Base-by-base conservation (phyloP, 2,797 vertebrate genomes). In the Pempheris klunzingeri region DNA sequence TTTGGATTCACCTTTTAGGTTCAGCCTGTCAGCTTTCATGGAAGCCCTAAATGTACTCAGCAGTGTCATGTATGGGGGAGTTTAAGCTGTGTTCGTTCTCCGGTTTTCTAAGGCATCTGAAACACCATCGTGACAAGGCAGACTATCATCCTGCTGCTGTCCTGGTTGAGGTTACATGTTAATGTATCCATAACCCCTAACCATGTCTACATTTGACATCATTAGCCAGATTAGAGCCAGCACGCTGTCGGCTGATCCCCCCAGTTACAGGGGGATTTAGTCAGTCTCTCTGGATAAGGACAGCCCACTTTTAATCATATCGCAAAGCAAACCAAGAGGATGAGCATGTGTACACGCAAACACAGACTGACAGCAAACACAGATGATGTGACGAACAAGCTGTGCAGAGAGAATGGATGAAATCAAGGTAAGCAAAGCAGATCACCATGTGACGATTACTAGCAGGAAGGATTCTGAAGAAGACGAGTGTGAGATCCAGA, bases 301-400 rank as follows among this genome's bases (percentile, higher is more conserved):
- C 87, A 55, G 81, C 82, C 88, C 81, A 63, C n/a, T 87, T 90
- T 88, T 91, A 92, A 93, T 91, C 88, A 80, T 74, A 63, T 80
- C 78, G 86, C 80, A 88, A 86, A 88, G 87, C 65, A 80, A 90
- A 88, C 78, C 47, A 50, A 70, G 81, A 79, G 80, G 52, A 81
- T 49, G 83, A 78, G 85, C 65, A 60, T 66, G 81, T 78, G 76
- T 80, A 87, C 87, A 82, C 87, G 81, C 83, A 92, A 88, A 90
- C 74, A 81, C 68, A 80, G 86, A 88, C 75, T 85, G 82, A 74
- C 78, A 57, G 83, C 63, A 83, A 88, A 90, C 82, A 88, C 65
- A 74, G 80, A 81, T 59, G 76, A 72, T 76, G 77, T 30, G 70
- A 61, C 47, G 69, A 77, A 79, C 71, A 74, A 54, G 82, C 82